phyloP scores from a whole-genome alignment of 53 echinoderm and acorn worm species.

The Hippasteria phrygiana region DNA sequence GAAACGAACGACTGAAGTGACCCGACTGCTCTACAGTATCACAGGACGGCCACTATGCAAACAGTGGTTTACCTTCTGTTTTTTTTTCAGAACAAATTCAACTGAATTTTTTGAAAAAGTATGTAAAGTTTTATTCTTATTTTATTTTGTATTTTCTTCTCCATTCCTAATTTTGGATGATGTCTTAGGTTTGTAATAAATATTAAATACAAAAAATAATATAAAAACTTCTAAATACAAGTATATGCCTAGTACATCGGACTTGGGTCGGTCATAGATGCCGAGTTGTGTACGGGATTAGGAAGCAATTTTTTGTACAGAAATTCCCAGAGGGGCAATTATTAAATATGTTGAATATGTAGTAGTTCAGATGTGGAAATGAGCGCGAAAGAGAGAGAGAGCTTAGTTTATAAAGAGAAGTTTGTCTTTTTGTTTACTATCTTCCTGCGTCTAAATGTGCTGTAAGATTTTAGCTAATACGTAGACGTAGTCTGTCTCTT shows the following conservation, averaged over 20 bases:
- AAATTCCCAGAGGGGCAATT: constrained; percentile 66
- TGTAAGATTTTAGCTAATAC: constrained; percentile 87
- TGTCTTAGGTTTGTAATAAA: constrained; percentile 74
- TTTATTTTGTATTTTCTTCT: constrained; percentile 97
- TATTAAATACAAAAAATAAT: constrained; percentile 68
- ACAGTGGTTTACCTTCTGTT: constrained; percentile 25
- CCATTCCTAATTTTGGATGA: constrained; percentile 93
- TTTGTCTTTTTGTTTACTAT: constrained; percentile 67
- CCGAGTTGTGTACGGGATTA: constrained; percentile 39
- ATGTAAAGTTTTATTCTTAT: constrained; percentile 94
- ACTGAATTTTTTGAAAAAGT: constrained; percentile 76
- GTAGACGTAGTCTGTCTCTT: constrained; percentile 72
- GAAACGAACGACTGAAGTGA: constrained; percentile 5
- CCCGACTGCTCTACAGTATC: constrained; percentile 32
- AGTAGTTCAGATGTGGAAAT: constrained; percentile 48
- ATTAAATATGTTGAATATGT: constrained; percentile 66
- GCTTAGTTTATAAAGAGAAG: constrained; percentile 59
- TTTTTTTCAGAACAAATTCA: constrained; percentile 78
- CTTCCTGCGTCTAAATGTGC: constrained; percentile 82
- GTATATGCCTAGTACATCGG: constrained; percentile 60
- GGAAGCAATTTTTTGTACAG: constrained; percentile 62
- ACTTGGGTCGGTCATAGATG: constrained; percentile 49
- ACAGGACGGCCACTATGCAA: constrained; percentile 64
- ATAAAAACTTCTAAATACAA: constrained; percentile 65
- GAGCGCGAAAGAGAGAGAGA: too few relatives aligned